These are phyloP conservation scores for Coreoperca whiteheadi DNA, from an alignment of 2,113 vertebrate genomes.

Conservation along the genomic window DNA sequence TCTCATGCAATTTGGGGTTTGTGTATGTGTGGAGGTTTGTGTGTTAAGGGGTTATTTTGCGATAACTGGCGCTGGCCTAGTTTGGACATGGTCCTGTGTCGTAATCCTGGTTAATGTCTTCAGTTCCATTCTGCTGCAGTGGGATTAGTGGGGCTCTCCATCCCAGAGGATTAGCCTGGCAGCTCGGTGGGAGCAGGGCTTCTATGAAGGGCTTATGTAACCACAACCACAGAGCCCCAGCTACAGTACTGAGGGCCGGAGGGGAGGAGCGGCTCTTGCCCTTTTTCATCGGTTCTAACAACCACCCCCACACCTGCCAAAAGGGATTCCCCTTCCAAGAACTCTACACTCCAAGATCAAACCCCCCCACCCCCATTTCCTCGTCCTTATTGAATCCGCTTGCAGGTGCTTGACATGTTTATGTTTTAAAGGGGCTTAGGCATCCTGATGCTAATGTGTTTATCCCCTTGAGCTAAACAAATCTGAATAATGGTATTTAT, in stretches of 20 bases:
- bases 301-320: slow-evolving; percentile 59
- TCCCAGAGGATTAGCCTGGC: slow-evolving; percentile 79
- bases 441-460: slow-evolving; percentile 70
- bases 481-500: slow-evolving; percentile 70
- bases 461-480: slow-evolving; percentile 62
- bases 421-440: slow-evolving; percentile 67
- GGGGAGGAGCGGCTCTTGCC: slow-evolving; percentile 47
- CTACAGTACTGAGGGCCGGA: slow-evolving; percentile 46
- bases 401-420: slow-evolving; percentile 51
- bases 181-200: slow-evolving; percentile 70
- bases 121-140: slow-evolving; percentile 79
- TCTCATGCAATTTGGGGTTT: slow-evolving; percentile 10
- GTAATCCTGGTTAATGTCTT: slow-evolving; percentile 84
- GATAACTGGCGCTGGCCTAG: slow-evolving; percentile 64
- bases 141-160: slow-evolving; percentile 81
- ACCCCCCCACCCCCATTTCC: not conserved
- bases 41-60: slow-evolving; percentile 66
- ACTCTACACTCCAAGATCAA: slow-evolving; percentile 16
- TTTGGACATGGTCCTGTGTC: slow-evolving; percentile 69
- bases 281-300: slow-evolving; percentile 58
- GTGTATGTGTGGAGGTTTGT: slow-evolving; percentile 31
- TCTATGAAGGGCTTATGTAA: slow-evolving; percentile 80
- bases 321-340: slow-evolving; percentile 60
- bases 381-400: too few relatives aligned
- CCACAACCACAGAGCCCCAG: slow-evolving; percentile 68